Evolutionary conservation across 1,140 invertebrate species (phyloP).

Genomic region (Oscheius sp.): DNA sequence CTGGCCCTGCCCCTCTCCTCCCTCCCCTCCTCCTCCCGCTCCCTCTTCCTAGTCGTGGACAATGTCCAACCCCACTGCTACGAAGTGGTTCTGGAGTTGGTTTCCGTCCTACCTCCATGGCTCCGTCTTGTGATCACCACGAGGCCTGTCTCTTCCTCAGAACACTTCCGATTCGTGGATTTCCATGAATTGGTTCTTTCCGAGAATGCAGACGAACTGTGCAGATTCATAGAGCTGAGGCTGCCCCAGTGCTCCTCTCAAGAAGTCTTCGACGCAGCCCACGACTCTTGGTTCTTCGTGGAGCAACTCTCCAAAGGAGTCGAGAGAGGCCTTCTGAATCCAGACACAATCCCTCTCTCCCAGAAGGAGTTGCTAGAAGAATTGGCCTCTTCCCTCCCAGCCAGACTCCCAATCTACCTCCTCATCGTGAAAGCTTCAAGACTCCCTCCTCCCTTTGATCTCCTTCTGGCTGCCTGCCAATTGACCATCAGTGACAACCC

Average conservation of each 20-base stretch:
- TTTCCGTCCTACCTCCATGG: constrained; percentile 28
- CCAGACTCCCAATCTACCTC: constrained; percentile 7
- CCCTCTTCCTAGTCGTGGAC: constrained; percentile 32
- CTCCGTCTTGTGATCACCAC: constrained; percentile 23
- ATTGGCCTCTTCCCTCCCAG: neutral
- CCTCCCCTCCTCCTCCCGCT: constrained; percentile 26
- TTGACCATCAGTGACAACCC: neutral
- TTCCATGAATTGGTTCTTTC: constrained; percentile 9
- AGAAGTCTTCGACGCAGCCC: constrained; percentile 20
- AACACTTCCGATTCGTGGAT: neutral
- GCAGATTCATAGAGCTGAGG: constrained; percentile 7
- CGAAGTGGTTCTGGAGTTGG: constrained; percentile 19
- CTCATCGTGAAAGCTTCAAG: neutral
- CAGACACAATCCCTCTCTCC: neutral
- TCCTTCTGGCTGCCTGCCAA: neutral
- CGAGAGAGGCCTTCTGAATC: constrained; percentile 3
- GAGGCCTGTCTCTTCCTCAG: neutral
- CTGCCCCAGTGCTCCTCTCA: constrained; percentile 29
- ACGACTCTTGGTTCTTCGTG: constrained; percentile 35
- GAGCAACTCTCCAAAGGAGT: constrained; percentile 24
- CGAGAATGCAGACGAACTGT: constrained; percentile 14
- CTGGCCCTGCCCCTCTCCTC: constrained; percentile 23
- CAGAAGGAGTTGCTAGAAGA: constrained; percentile 6
- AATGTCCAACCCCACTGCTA: constrained; percentile 1
- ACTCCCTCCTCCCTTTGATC: neutral